Conservation (phyloP, 1,140 invertebrate genomes). For the Psix sp. region DNA sequence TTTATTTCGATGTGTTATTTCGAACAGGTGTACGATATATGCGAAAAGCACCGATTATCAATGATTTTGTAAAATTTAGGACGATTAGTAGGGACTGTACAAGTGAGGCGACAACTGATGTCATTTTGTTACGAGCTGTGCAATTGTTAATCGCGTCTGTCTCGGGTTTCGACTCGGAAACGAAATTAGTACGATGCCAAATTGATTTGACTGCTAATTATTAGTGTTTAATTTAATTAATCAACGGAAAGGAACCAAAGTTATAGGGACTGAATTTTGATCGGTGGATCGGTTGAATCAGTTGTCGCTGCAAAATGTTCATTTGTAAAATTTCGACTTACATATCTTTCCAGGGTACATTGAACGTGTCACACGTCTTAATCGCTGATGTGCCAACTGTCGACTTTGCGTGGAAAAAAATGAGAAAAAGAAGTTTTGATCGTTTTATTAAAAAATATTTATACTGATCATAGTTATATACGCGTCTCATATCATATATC, state of each 20-base stretch:
- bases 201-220: conserved; percentile 64
- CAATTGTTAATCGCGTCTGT: conserved; percentile 21
- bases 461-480: conserved; percentile 63
- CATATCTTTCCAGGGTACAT: conserved; percentile 73
- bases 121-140: conserved; percentile 45
- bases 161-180: background rate
- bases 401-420: conserved; percentile 57
- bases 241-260: conserved; percentile 62
- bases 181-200: conserved; percentile 64
- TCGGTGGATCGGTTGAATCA: conserved; percentile 54
- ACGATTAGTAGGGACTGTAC: too few relatives aligned
- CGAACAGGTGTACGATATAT: background rate
- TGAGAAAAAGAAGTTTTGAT: conserved; percentile 44
- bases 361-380: conserved; percentile 40
- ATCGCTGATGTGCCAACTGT: conserved; percentile 75
- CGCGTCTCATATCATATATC: conserved; percentile 67
- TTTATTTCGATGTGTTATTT: conserved; percentile 6
- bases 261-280: conserved; percentile 52
- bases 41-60: too few relatives aligned
- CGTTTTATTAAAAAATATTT: conserved; percentile 67
- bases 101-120: conserved; percentile 61
- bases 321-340: conserved; percentile 63
- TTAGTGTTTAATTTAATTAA: conserved; percentile 54
- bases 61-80: too few relatives aligned
- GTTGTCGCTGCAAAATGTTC: conserved; percentile 51